Base-by-base conservation (phyloP, 2,797 vertebrate species). In the Limnodromus scolopaceus region DNA sequence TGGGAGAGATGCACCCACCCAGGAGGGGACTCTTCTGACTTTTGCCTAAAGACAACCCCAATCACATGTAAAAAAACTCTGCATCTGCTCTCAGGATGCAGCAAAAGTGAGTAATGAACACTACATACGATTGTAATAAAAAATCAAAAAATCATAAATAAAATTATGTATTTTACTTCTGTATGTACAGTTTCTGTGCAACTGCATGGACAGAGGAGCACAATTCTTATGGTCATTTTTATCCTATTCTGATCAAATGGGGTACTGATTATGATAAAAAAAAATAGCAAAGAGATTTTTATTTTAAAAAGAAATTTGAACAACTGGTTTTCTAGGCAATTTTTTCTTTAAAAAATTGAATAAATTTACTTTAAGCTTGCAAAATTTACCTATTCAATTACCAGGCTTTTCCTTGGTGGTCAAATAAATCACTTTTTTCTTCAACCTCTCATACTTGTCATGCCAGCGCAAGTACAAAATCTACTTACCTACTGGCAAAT, bases 391-490 rank as follows among this genome's bases (percentile, higher is more conserved):
- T 82, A 28, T 51, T 57, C 4, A 23, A 19, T 82, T 87, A 49
- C 43, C 18, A 69, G 32, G 6, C 13, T 83, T 95, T 84, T 76
- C 10, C 86, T 65, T 79, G 24, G 49, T 80, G 32, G 49, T 80
- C 81, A 87, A 53, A 90, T 81, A 86, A 84, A 63, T 46, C 8
- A 64, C 16, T 70, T 89, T 77, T 68, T 87, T 78, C 46, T 88
- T 82, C 86, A 86, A 5, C 24, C 20, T 75, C 60, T 92, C 58
- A 55, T 79, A 90, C 88, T 38, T 71, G 61, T 90, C 92, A 72
- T 92, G 71, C 38, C 64, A 93, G 45, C 57, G 66, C 77, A 93
- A 89, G 92, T 84, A 89, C 53, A 92, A 93, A 95, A 87, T 81
- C 89, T 93, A 72, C 87, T 92, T 82, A 90, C 87, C 64, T 82